phyloP scores from a whole-genome alignment of 2,797 vertebrate genomes.

The Delichon dasypus region DNA sequence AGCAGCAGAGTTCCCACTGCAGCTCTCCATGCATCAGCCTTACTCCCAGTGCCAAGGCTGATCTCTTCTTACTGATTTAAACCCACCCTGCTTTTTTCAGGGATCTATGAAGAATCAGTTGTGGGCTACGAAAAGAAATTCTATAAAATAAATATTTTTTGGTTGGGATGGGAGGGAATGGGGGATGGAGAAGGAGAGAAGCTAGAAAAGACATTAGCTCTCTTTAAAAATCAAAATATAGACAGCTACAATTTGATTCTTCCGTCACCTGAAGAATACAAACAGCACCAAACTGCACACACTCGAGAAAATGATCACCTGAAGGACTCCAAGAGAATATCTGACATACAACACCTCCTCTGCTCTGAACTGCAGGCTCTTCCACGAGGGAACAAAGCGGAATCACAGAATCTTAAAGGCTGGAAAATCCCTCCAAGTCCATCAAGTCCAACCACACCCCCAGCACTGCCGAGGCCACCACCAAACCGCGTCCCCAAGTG shows the following conservation, averaged over 20 bases:
- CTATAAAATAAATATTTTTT: not conserved
- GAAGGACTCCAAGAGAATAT: not conserved
- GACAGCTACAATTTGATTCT: not conserved
- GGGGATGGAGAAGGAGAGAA: not conserved
- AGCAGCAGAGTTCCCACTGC: not conserved
- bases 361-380: not conserved
- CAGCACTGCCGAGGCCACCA: not conserved
- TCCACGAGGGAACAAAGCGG: not conserved
- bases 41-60: not conserved
- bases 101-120: rapidly evolving
- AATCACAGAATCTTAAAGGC: not conserved
- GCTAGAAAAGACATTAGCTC: not conserved
- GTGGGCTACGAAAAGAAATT: not conserved
- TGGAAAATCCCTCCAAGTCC: not conserved
- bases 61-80: not conserved
- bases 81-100: not conserved
- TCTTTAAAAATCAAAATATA: not conserved
- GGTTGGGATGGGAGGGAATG: rapidly evolving
- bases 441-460: not conserved
- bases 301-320: not conserved
- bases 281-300: not conserved
- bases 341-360: not conserved
- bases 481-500: not conserved
- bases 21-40: not conserved
- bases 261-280: not conserved